Evolutionary conservation across 2,888 invertebrate genomes (phyloP).

Genomic region (Conchocele bisecta): DNA sequence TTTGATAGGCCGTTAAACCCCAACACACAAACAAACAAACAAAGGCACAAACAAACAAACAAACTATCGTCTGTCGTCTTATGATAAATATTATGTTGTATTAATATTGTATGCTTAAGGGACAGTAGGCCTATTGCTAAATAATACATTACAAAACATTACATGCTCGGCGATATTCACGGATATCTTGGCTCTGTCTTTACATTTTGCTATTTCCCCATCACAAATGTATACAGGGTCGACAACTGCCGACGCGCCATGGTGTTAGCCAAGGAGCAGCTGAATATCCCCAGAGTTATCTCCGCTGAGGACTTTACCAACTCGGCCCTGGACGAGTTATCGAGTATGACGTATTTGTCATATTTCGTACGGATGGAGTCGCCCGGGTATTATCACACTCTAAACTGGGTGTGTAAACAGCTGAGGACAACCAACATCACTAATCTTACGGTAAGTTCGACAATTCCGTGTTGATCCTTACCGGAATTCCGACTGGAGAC

Average conservation of each 20-base stretch:
- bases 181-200: not conserved
- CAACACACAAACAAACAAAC: too few relatives aligned
- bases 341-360: slow-evolving; percentile 98
- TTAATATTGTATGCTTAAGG: too few relatives aligned
- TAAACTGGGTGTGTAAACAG: slow-evolving; percentile 93
- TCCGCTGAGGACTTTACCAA: slow-evolving; percentile 98
- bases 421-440: slow-evolving; percentile 89
- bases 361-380: slow-evolving; percentile 99
- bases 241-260: slow-evolving; percentile 98
- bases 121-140: too few relatives aligned
- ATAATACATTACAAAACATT: not conserved
- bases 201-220: too few relatives aligned
- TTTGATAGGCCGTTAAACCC: too few relatives aligned
- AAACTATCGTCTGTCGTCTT: too few relatives aligned
- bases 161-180: not conserved
- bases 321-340: slow-evolving; percentile 97
- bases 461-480: too few relatives aligned
- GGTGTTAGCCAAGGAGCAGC: slow-evolving; percentile 94
- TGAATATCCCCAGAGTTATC: slow-evolving; percentile 96
- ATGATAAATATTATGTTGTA: too few relatives aligned
- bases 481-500: too few relatives aligned
- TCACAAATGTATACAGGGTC: slow-evolving; percentile 86
- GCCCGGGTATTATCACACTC: slow-evolving; percentile 93
- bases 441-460: slow-evolving; percentile 95
- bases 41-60: too few relatives aligned